Evolutionary conservation across 2,888 invertebrate species (phyloP).

Genomic region (Caradrina kadenii): DNA sequence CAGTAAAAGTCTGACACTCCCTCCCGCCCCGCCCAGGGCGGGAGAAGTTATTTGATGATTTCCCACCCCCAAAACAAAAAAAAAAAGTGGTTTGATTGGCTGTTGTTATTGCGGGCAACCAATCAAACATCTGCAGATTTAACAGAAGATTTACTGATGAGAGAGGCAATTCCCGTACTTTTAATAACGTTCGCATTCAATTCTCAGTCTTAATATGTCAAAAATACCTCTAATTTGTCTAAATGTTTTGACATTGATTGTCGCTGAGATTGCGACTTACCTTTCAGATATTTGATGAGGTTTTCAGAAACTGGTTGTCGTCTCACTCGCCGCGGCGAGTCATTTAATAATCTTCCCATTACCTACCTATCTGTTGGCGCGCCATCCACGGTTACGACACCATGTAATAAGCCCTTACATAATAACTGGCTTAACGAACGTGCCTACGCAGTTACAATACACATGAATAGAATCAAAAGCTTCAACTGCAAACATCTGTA

Average conservation of each 20-base stretch:
- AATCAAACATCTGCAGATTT: slow-evolving; percentile 12
- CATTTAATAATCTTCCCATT: slow-evolving; percentile 26
- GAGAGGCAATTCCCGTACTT: too few relatives aligned
- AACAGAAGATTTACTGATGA: slow-evolving; percentile 10
- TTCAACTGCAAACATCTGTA: slow-evolving; percentile 56
- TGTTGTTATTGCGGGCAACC: neutral
- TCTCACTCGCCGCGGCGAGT: slow-evolving; percentile 15
- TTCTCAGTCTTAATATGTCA: too few relatives aligned
- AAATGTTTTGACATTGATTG: too few relatives aligned
- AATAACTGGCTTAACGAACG: slow-evolving; percentile 28
- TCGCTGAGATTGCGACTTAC: too few relatives aligned
- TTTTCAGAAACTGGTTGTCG: slow-evolving; percentile 13
- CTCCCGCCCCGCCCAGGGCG: too few relatives aligned
- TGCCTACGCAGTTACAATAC: slow-evolving; percentile 34
- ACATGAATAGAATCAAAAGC: slow-evolving; percentile 46
- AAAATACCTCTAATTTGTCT: too few relatives aligned
- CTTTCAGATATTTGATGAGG: neutral
- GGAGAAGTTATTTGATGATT: too few relatives aligned
- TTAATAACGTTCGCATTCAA: too few relatives aligned
- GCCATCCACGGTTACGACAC: slow-evolving; percentile 18
- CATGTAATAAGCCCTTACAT: slow-evolving; percentile 38
- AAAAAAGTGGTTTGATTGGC: slow-evolving; percentile 8
- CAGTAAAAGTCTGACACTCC: too few relatives aligned
- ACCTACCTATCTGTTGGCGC: slow-evolving; percentile 22
- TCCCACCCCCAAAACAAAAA: too few relatives aligned